Evolutionary conservation across 2,797 vertebrate genomes (phyloP).

Genomic region (Oryzias dopingdopingensis): DNA sequence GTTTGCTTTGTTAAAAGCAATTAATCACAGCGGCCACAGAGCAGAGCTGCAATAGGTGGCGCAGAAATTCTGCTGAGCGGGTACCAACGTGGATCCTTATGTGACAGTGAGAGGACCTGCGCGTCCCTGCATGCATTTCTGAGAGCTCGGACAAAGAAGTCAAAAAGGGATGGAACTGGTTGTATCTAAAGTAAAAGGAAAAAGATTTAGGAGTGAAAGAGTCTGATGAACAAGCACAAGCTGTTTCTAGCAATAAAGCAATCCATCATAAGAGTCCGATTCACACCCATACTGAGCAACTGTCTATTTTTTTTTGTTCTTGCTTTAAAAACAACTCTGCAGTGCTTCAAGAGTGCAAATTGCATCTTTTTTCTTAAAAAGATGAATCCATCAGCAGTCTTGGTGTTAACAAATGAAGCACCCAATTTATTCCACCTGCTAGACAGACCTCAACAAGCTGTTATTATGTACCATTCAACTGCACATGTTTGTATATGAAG

Average conservation of each 20-base stretch:
- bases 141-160: slow-evolving; percentile 16
- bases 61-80: slow-evolving; percentile 31
- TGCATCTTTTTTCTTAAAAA: background rate
- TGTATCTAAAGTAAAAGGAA: slow-evolving; percentile 8
- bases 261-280: slow-evolving; percentile 63
- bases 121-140: slow-evolving; percentile 24
- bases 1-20: slow-evolving; percentile 79
- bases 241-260: slow-evolving; percentile 41
- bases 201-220: slow-evolving; percentile 21
- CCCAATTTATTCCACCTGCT: slow-evolving; percentile 12
- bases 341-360: slow-evolving; percentile 1
- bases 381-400: slow-evolving; percentile 17
- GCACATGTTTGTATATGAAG: background rate
- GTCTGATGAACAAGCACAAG: slow-evolving; percentile 32
- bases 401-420: slow-evolving; percentile 18
- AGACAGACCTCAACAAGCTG: slow-evolving; percentile 3
- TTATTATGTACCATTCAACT: too few species aligned
- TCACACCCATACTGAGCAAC: slow-evolving; percentile 45
- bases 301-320: background rate
- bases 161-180: slow-evolving; percentile 9
- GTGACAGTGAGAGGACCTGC: slow-evolving; percentile 17
- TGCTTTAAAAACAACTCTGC: slow-evolving; percentile 6
- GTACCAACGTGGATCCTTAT: slow-evolving; percentile 22
- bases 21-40: slow-evolving; percentile 68
- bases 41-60: slow-evolving; percentile 53